Conservation (phyloP, 2,888 invertebrate species). For the Chironomus tentans region DNA sequence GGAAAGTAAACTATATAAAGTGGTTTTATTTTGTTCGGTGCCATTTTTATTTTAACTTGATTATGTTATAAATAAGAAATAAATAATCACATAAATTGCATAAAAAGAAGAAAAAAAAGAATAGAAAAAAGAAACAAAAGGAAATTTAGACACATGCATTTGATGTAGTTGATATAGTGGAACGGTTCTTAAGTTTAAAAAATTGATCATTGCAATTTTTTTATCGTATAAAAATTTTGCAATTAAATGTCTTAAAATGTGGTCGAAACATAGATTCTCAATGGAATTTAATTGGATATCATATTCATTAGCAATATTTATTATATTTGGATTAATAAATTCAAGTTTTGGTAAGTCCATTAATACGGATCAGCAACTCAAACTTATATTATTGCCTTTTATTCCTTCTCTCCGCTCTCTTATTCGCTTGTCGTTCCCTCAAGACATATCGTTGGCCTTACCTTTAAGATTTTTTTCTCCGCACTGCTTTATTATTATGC, state of each 20-base stretch:
- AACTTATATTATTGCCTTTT: background rate
- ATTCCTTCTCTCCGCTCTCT: background rate
- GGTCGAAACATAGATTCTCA: background rate
- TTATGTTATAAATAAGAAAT: background rate
- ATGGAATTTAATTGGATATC: background rate
- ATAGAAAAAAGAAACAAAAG: background rate
- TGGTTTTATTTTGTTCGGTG: slow-evolving; percentile 1
- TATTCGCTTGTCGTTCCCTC: no score
- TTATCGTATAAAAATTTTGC: no score
- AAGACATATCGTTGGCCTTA: no score
- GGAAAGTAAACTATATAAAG: slow-evolving; percentile 9
- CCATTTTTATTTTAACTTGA: background rate
- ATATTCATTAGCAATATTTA: background rate
- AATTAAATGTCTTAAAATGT: background rate
- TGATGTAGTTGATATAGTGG: background rate
- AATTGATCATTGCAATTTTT: no score
- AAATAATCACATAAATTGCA: no score
- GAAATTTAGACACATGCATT: background rate
- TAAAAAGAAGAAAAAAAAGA: no score
- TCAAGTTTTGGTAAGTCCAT: slow-evolving; percentile 11
- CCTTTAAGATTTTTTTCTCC: no score
- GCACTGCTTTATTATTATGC: no score
- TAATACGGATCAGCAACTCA: no score
- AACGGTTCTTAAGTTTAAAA: no score
- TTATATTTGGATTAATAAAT: slow-evolving; percentile 22